Percentiles rank a stretch among this genome's conserved stretches.
Evolutionary conservation across 2,113 vertebrate species (phyloP).

Genomic region (Tapirus terrestris): DNA sequence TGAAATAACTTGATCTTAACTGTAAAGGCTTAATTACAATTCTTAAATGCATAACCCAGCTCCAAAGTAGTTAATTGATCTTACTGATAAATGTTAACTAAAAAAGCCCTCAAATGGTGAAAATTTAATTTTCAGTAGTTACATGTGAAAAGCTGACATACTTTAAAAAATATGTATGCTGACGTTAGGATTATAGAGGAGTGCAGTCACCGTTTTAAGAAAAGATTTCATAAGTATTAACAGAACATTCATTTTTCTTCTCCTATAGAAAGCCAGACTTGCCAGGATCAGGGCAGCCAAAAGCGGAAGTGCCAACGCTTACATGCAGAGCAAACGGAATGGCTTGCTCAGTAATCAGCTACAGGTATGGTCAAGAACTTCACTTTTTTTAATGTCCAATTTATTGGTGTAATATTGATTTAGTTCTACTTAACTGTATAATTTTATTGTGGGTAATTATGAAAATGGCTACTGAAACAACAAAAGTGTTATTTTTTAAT

Average conservation of each 20-base stretch:
- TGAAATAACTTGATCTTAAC: conserved; percentile 27
- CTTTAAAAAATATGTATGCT: not conserved
- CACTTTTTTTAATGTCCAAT: not conserved
- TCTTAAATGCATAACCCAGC: not conserved
- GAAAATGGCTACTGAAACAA: conserved; percentile 74
- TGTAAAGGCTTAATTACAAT: conserved; percentile 13
- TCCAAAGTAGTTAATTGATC: not conserved
- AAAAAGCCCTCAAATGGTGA: not conserved
- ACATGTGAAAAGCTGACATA: not conserved
- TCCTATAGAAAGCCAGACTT: conserved; percentile 96
- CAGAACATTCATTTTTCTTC: conserved; percentile 68
- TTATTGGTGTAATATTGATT: conserved; percentile 1
- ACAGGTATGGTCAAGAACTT: conserved; percentile 88
- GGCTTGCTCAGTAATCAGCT: conserved; percentile 94
- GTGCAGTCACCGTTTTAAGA: conserved; percentile 51
- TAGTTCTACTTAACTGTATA: not conserved
- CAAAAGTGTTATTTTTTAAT: conserved; percentile 44
- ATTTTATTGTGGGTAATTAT: conserved; percentile 66
- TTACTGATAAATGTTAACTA: not conserved
- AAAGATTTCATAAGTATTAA: conserved; percentile 48
- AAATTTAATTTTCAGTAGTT: not conserved
- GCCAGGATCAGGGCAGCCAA: conserved; percentile 97
- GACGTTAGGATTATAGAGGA: conserved; percentile 43
- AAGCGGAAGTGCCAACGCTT: conserved; percentile 96
- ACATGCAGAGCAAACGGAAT: conserved; percentile 98